Base-by-base conservation (phyloP, 2,797 vertebrate genomes). In the Carapus acus region DNA sequence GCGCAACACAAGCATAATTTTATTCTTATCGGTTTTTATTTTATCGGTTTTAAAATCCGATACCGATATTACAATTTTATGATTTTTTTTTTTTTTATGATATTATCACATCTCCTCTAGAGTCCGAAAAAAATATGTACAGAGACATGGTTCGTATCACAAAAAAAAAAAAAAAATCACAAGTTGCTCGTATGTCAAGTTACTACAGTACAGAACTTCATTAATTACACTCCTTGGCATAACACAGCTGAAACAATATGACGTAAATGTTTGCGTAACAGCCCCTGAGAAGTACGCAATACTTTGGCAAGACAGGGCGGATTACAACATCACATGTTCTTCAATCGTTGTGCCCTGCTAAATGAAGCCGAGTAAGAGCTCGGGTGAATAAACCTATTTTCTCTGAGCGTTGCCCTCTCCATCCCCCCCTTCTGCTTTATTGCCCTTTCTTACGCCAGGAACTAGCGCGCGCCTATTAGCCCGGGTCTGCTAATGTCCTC, bases 341-440 rank as follows among this genome's bases (percentile, higher is more conserved):
- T 71, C 34, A 36, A 15, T n/a, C 66, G 51, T 47, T 60, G n/a
- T 23, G n/a, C 71, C 76, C 76, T 78, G 80, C 70, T 78, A 80
- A 84, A 85, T 85, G 76, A 76, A 83, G 84, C 78, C 81, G 71
- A 69, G 70, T 79, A 79, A 84, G 76, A 84, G 76, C 79, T 71
- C 47, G 62, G 63, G 77, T 67, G 78, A 77, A 77, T 78, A 78
- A 82, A 69, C 65, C 76, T 66, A 78, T 76, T 79, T 33, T 65
- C 69, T 73, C 66, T 52, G 62, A 77, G 73, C 76, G 56, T 71
- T 74, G 54, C 45, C n/a, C 54, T 49, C 62, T 55, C 46, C 50
- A 61, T 58, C 53, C 18, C 22, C 43, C 27, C n/a, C 21, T 27
- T 41, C 37, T 55, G 49, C 69, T 80, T 81, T 84, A 82, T 79